Percentiles rank a stretch among this genome's conserved stretches.
Conservation (phyloP, 2,888 invertebrate genomes). For the Eurytoma adleriae region DNA sequence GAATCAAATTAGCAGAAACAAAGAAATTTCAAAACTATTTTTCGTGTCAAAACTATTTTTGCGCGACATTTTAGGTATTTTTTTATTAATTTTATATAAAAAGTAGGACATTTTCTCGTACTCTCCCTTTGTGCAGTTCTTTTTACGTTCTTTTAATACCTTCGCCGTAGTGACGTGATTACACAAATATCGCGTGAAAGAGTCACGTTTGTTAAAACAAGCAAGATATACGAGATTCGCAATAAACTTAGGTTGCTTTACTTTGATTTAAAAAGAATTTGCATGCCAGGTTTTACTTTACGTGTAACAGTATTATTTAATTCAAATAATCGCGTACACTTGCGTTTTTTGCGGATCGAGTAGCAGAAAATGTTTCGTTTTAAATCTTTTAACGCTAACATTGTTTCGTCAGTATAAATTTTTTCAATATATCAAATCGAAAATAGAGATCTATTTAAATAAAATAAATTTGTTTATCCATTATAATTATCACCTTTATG, state of each 20-base stretch:
- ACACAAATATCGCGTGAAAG: constrained; percentile 40
- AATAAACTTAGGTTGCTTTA: constrained; percentile 1
- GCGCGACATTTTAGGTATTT: background rate
- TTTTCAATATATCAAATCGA: background rate
- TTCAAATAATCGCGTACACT: constrained; percentile 26
- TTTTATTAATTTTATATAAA: background rate
- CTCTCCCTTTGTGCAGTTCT: background rate
- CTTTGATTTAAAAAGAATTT: constrained; percentile 41
- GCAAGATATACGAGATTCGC: constrained; percentile 45
- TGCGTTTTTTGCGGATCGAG: background rate
- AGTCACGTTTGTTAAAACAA: constrained; percentile 31
- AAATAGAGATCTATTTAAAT: background rate
- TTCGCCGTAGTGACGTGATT: constrained; percentile 10
- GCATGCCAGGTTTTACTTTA: constrained; percentile 16
- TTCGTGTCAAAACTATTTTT: background rate
- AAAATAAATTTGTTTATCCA: background rate
- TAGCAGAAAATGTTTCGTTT: background rate
- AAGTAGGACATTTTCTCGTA: background rate
- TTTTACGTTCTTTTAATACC: constrained; percentile 29
- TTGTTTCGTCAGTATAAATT: too few relatives aligned
- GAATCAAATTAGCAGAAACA: background rate
- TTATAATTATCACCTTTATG: background rate
- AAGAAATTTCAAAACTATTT: background rate
- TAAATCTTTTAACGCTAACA: background rate
- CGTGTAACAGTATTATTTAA: constrained; percentile 29